These are phyloP conservation scores for Luscinia megarhynchos DNA, from an alignment of 2,797 vertebrate genomes.

Conservation along the genomic window DNA sequence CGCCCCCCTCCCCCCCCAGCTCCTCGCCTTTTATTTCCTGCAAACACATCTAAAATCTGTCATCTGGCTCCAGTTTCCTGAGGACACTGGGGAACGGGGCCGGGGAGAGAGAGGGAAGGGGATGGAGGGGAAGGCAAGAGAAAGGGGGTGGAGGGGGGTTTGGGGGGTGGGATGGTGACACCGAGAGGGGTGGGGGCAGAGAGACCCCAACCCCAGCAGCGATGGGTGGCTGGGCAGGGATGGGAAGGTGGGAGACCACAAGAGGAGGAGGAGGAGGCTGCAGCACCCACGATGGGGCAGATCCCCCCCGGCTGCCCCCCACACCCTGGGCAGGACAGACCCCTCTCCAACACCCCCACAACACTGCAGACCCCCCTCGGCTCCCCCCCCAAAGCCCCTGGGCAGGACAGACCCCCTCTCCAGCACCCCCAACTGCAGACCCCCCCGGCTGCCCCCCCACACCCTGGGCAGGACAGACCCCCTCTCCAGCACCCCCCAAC, in stretches of 20 bases:
- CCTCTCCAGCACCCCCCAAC: not conserved
- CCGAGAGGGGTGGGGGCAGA: not conserved
- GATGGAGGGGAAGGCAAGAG: not conserved
- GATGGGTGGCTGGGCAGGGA: not conserved
- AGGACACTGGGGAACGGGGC: not conserved
- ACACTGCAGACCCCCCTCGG: too few species aligned
- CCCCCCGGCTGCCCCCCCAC: too few species aligned
- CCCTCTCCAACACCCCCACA: too few species aligned
- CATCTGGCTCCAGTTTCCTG: constrained; percentile 60
- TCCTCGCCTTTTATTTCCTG: constrained; percentile 47
- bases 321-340: too few species aligned
- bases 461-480: not conserved
- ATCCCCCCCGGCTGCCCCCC: too few species aligned
- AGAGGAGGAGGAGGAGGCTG: not conserved
- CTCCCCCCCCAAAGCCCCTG: too few species aligned
- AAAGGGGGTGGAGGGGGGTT: not conserved
- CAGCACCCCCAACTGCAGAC: not conserved
- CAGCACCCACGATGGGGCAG: not conserved
- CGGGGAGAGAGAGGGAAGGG: not conserved
- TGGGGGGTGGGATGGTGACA: fast-evolving
- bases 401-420: too few species aligned
- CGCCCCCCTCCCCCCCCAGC: not conserved
- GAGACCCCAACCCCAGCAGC: not conserved
- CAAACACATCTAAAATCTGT: constrained; percentile 34
- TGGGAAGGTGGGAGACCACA: not conserved